These are phyloP conservation scores for Plectrocnemia conspersa DNA, from an alignment of 1,140 invertebrate species.

Conservation along the genomic window DNA sequence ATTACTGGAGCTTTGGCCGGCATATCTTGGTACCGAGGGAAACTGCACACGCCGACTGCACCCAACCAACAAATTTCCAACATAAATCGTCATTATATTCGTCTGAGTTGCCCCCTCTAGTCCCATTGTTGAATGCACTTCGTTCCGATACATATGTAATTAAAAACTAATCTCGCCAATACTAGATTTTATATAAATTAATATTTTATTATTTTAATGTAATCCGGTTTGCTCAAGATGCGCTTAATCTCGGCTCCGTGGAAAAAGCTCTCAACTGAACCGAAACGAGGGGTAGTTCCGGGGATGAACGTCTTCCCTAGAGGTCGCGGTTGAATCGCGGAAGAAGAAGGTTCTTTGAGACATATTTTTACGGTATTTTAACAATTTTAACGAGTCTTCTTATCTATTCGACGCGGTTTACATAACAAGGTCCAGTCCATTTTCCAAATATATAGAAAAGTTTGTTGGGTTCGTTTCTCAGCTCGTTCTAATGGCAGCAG, in stretches of 20 bases:
- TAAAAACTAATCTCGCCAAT: too few relatives aligned
- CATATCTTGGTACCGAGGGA: background rate
- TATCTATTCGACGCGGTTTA: constrained; percentile 33
- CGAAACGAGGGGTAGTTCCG: background rate
- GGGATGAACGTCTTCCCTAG: background rate
- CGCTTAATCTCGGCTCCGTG: constrained; percentile 21
- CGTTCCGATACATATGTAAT: too few relatives aligned
- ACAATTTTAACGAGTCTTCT: constrained; percentile 35
- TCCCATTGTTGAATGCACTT: too few relatives aligned
- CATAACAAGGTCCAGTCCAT: constrained; percentile 24
- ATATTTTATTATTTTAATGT: too few relatives aligned
- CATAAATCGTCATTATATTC: background rate
- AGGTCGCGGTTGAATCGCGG: background rate
- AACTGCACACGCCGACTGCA: constrained; percentile 1
- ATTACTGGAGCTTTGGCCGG: constrained; percentile 5
- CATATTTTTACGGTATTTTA: constrained; percentile 36
- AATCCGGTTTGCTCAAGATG: constrained; percentile 13
- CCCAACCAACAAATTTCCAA: background rate
- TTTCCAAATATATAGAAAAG: too few relatives aligned
- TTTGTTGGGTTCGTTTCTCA: too few relatives aligned
- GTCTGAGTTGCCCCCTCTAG: too few relatives aligned
- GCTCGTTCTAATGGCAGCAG: too few relatives aligned
- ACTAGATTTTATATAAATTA: too few relatives aligned
- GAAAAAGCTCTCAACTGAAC: constrained; percentile 14
- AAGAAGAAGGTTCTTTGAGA: constrained; percentile 31